Base-by-base conservation (phyloP, 2,888 invertebrate genomes). In the Harpalus rubripes region DNA sequence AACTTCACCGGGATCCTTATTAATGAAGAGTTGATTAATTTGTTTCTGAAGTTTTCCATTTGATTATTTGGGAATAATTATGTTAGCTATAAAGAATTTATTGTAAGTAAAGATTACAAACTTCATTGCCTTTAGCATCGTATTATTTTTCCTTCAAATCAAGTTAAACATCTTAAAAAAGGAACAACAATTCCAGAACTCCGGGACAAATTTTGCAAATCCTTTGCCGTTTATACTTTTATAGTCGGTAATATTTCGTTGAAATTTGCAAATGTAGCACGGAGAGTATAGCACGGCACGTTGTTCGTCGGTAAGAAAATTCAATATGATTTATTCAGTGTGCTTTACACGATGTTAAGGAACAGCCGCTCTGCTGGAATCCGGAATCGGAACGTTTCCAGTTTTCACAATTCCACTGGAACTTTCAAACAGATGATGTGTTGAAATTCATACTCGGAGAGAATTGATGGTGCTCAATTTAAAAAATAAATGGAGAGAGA, bases 261-360 rank as follows among this genome's bases (percentile, higher is more conserved):
- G 44, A 52, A 52, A 52, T 52, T 52, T 52, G 44, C 44, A 52
- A 52, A 52, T 52, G 44, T 52, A 52, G 12, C 44, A 10, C 44
- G 44, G 2, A 8, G 44, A 52, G 44, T 52, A 52, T 52, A 12
- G 44, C 44, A 52, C 8, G 44, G 44, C 44, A 52, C 44, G 44
- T 52, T 52, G 44, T 52, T 52, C 44, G 44, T 52, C 12, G 44
- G 10, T 52, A 52, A 12, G 44, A 52, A 68, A 68, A 68, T 68
- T 68, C 68, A 68, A 68, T 68, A 68, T 68, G 68, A 68, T 68
- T 68, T 68, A 68, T 68, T 68, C 68, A 68, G 68, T 68, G 39
- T 68, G 68, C 68, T 68, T 68, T 68, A 32, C 68, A 68, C n/a
- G n/a, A 68, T 68, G 68, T 68, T 68, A 63, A 63, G 63, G 63